Evolutionary conservation across 2,888 invertebrate species (phyloP), one percentile per base, ranked within the genome.

Genomic region (Synanthedon myopaeformis): DNA sequence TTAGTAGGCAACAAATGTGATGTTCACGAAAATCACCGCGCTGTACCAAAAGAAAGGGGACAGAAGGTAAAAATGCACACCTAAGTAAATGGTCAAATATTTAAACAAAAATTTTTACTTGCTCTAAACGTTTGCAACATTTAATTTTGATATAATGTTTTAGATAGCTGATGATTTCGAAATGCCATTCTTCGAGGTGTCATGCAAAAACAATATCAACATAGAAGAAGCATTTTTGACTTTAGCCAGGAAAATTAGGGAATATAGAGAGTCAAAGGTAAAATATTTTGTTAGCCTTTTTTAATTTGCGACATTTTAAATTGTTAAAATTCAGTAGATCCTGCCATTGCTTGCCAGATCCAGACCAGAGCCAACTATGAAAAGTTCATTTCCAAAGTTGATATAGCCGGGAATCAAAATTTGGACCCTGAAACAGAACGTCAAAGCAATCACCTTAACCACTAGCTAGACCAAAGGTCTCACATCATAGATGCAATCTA

Each of bases 1-100:
- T 84, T 95, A 70, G 94, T 93, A 48, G 95, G 94, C 49, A 95
- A 95, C 76, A 95, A 95, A 89, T 94, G 94, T 72, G 95, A 95
- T 71, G 92, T 91, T 49, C 90, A 91, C 52, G 90, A 91, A 58
- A 91, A 91, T 60, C 91, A 94, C 70, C 89, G 95, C 68, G 92
- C 93, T 67, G 93, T 95, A 5, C 93, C 94, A 49, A 90, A 90
- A 62, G 93, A 94, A 63, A 90, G 93, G 75, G 95, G 94, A 49
- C 91, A 94, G 85, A 94, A 94, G 91, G 94, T 94, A 82, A 65
- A 19, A 45, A 12, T n/a, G 35, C 35, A 35, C 3, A 3, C 13
- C 8, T n/a, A 13, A 42, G n/a, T n/a, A 42, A 3, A 45, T 45
- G 11, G 11, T 45, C 11, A 42, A 42, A 5, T 13, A 45, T 45